Percentiles rank a stretch among this genome's conserved stretches.
phyloP scores from a whole-genome alignment of 1,140 invertebrate species.

The Sarcophaga peregrina region DNA sequence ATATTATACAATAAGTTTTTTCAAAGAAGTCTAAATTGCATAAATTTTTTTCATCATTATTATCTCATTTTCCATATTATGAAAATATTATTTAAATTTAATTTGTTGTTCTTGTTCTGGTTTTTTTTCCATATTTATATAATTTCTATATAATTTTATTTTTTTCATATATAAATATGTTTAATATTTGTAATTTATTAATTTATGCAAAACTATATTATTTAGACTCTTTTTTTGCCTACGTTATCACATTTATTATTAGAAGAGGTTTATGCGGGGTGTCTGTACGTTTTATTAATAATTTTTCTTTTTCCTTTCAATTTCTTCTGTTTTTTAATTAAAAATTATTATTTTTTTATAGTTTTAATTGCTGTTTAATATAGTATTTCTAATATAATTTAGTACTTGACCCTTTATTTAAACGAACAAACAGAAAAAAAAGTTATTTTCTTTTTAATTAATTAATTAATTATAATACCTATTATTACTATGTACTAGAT shows the following conservation, averaged over 20 bases:
- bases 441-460: not conserved
- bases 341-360: too few relatives aligned
- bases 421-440: not conserved
- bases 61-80: not conserved
- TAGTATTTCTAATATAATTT: too few relatives aligned
- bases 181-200: too few relatives aligned
- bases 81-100: not conserved
- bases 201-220: too few relatives aligned
- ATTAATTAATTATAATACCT: not conserved
- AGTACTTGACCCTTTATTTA: not conserved
- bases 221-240: slow-evolving; percentile 44
- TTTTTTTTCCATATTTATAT: not conserved
- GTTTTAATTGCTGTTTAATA: too few relatives aligned
- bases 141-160: slow-evolving; percentile 6
- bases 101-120: not conserved
- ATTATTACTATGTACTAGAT: too few relatives aligned
- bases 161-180: slow-evolving; percentile 44
- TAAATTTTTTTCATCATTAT: too few relatives aligned
- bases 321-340: too few relatives aligned
- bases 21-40: too few relatives aligned
- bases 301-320: too few relatives aligned
- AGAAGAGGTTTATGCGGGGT: slow-evolving; percentile 46
- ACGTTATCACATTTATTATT: slow-evolving; percentile 49
- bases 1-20: too few relatives aligned
- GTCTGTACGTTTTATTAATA: not conserved